Base-by-base conservation (phyloP, 2,113 vertebrate species). In the Tyto alba region DNA sequence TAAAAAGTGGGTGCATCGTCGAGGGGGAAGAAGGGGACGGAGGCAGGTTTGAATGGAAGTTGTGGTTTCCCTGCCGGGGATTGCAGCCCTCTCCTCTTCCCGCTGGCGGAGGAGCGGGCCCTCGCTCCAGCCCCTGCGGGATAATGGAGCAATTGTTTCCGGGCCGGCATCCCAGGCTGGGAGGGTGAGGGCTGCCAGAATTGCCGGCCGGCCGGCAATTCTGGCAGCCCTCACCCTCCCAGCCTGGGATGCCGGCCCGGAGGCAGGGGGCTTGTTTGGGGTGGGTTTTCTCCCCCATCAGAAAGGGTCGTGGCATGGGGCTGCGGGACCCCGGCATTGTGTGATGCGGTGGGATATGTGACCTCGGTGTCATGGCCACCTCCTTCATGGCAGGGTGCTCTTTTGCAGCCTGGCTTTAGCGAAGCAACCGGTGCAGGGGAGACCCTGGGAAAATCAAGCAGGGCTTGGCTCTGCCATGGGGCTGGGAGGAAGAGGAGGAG, bases 101-200 rank as follows among this genome's bases (percentile, higher is more conserved):
- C 50, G 26, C 78, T 45, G 89, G 43, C 21, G 41, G 81, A 76
- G 95, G 41, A 83, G 59, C 88, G 34, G 18, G 36, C 85, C 83
- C 32, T 90, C 10, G 18, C 85, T 89, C 62, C 88, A 83, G 67
- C 48, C 60, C 73, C 78, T 77, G 55, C 2, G 78, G 86, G 84
- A 97, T 93, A 97, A 96, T 94, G 90, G 85, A 96, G 88, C 96
- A 78, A 93, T 96, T 96, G 96, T 97, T 97, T 95, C 94, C 91
- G 76, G 80, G 85, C 68, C 72, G 53, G 56, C 85, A 93, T 95
- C 93, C 93, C 93, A 89, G 93, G 21, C 93, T 89, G 69, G 90
- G 71, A 94, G 83, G 89, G 29, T 4, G 34, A 88, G 56, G 56
- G 56, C 66, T 78, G 85, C 73, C 85, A 77, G 84, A 52, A 59